phyloP scores from a whole-genome alignment of 2,888 invertebrate genomes.

The Pseudococcus jackbeardsleyi region DNA sequence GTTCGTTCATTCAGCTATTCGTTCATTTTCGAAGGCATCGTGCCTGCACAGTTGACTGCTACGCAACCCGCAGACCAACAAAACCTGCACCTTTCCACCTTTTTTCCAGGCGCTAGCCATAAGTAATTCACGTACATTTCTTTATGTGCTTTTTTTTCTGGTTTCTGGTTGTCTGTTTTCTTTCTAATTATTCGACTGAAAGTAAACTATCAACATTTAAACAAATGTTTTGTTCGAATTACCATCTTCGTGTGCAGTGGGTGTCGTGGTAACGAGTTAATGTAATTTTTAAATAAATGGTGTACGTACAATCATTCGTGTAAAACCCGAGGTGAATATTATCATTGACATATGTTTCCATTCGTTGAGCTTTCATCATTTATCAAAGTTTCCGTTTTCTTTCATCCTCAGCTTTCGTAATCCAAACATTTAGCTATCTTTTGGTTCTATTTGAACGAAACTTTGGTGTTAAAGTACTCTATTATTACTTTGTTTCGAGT shows the following conservation, averaged over 20 bases:
- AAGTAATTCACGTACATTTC: not conserved
- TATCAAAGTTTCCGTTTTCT: constrained; percentile 5
- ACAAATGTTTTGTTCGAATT: constrained; percentile 52
- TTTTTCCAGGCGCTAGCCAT: constrained; percentile 32
- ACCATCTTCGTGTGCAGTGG: constrained; percentile 46
- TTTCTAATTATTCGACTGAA: constrained; percentile 48
- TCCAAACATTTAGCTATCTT: not conserved
- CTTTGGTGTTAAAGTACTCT: not conserved
- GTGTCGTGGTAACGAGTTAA: constrained; percentile 52
- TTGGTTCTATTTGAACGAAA: not conserved
- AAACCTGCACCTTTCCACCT: constrained; percentile 32
- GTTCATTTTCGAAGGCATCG: not conserved
- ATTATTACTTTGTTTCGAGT: not conserved
- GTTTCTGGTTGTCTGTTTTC: constrained; percentile 52
- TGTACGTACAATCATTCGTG: constrained; percentile 28
- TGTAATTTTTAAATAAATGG: constrained; percentile 36
- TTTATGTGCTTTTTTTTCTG: constrained; percentile 53
- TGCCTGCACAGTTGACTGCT: not conserved
- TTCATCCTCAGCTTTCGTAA: not conserved
- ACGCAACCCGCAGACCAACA: not conserved
- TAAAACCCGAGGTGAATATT: constrained; percentile 37
- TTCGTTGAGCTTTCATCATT: not conserved
- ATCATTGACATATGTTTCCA: constrained; percentile 45
- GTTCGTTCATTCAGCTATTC: not conserved
- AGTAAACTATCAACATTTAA: constrained; percentile 51